Conservation (phyloP, 2,797 vertebrate genomes). For the Percopsis omiscomaycus region DNA sequence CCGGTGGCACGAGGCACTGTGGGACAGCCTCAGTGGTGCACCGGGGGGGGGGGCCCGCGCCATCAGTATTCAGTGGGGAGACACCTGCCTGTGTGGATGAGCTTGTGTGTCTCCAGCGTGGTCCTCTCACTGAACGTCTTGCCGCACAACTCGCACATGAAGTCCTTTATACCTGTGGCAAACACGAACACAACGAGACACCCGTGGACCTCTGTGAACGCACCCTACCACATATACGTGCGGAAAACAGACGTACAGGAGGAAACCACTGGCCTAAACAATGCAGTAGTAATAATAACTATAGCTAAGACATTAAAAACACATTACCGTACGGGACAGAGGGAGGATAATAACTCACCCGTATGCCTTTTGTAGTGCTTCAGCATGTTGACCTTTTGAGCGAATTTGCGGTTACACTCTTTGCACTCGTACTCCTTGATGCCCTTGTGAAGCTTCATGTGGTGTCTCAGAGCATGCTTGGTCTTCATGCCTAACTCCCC, state of each 20-base stretch:
- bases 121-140: constrained; percentile 98
- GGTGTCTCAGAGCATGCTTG: constrained; percentile 96
- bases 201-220: too few species aligned
- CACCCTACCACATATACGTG: too few species aligned
- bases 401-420: constrained; percentile 95
- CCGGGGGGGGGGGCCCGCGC: too few species aligned
- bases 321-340: neutral
- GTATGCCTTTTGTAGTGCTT: constrained; percentile 98
- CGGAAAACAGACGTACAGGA: too few species aligned
- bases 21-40: too few species aligned
- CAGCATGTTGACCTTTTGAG: constrained; percentile 99
- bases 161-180: constrained; percentile 92
- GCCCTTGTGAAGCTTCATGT: constrained; percentile 99
- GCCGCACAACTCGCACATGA: constrained; percentile 98
- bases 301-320: neutral
- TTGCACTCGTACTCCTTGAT: constrained; percentile 98
- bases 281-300: neutral
- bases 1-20: too few species aligned
- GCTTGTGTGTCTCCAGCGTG: constrained; percentile 94
- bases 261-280: neutral
- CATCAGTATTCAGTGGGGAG: neutral
- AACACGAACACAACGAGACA: neutral
- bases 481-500: constrained; percentile 92
- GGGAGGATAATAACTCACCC: constrained; percentile 72
- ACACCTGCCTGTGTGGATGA: constrained; percentile 88